Percentiles rank a stretch among this genome's conserved stretches.
These are phyloP conservation scores for Tachypleus tridentatus DNA, from an alignment of 1,140 invertebrate species.

Conservation along the genomic window DNA sequence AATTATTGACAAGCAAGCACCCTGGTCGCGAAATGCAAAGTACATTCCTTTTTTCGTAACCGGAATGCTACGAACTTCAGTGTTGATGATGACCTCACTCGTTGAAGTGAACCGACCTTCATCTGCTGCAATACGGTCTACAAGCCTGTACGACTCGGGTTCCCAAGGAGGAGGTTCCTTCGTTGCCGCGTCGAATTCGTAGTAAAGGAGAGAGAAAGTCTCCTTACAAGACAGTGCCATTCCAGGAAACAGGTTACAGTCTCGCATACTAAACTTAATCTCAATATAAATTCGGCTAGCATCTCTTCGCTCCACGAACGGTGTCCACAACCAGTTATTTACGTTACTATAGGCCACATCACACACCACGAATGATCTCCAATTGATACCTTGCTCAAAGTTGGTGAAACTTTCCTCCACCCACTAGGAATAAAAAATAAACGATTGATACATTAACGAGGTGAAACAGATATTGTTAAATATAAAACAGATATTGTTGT, in stretches of 20 bases:
- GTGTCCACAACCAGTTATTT: constrained; percentile 98
- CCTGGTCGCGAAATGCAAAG: constrained; percentile 95
- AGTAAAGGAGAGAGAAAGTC: constrained; percentile 89
- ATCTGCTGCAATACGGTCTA: constrained; percentile 78
- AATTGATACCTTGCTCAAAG: constrained; percentile 90
- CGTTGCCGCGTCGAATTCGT: constrained; percentile 85
- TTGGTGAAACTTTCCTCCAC: constrained; percentile 93
- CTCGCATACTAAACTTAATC: constrained; percentile 89
- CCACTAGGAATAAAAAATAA: constrained; percentile 53
- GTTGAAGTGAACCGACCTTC: constrained; percentile 85
- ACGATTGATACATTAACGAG: too few species aligned
- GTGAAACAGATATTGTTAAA: too few species aligned
- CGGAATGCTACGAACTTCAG: constrained; percentile 82
- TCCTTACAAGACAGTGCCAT: constrained; percentile 58
- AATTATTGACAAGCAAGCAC: constrained; percentile 87
- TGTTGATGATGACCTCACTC: constrained; percentile 80
- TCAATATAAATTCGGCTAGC: constrained; percentile 94
- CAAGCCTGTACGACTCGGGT: constrained; percentile 81
- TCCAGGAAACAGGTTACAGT: constrained; percentile 77
- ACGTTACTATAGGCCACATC: constrained; percentile 92
- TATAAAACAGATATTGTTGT: too few species aligned
- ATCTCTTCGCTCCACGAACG: constrained; percentile 80
- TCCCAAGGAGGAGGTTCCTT: constrained; percentile 82
- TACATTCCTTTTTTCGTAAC: constrained; percentile 92
- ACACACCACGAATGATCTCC: constrained; percentile 94